phyloP scores from a whole-genome alignment of 2,113 vertebrate genomes.

The Thamnaconus septentrionalis region DNA sequence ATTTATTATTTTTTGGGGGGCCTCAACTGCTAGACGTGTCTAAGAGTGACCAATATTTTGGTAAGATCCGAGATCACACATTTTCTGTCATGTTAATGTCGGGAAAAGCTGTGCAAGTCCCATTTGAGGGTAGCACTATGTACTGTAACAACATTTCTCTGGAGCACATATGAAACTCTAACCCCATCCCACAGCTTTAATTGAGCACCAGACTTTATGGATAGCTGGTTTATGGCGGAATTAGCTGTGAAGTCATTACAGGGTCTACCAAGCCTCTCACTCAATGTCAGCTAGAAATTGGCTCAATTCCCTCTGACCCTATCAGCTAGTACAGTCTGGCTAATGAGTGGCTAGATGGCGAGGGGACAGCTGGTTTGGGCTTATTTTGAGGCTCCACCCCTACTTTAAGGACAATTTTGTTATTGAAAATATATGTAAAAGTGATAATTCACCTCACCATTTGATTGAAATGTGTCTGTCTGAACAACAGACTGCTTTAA shows the following conservation, averaged over 20 bases:
- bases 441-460: slow-evolving; percentile 9
- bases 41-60: no score
- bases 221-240: not conserved
- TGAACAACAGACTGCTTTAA: slow-evolving; percentile 43
- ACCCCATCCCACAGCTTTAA: not conserved
- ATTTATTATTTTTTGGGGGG: no score
- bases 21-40: no score
- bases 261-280: not conserved
- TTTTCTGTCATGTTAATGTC: no score
- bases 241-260: not conserved
- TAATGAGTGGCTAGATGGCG: not conserved
- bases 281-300: not conserved
- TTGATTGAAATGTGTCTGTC: slow-evolving; percentile 2
- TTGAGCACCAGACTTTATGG: not conserved
- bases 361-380: not conserved
- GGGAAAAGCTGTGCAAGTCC: not conserved
- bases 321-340: not conserved
- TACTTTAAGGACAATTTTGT: slow-evolving; percentile 1
- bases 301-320: not conserved
- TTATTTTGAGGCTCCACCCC: not conserved
- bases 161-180: not conserved
- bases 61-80: no score
- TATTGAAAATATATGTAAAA: slow-evolving; percentile 3
- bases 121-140: not conserved
- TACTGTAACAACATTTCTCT: slow-evolving; percentile 1